A percentile compares a stretch with the other conserved stretches of the same genome.
phyloP scores from a whole-genome alignment of 2,888 invertebrate genomes.

The Leucozona laternaria region DNA sequence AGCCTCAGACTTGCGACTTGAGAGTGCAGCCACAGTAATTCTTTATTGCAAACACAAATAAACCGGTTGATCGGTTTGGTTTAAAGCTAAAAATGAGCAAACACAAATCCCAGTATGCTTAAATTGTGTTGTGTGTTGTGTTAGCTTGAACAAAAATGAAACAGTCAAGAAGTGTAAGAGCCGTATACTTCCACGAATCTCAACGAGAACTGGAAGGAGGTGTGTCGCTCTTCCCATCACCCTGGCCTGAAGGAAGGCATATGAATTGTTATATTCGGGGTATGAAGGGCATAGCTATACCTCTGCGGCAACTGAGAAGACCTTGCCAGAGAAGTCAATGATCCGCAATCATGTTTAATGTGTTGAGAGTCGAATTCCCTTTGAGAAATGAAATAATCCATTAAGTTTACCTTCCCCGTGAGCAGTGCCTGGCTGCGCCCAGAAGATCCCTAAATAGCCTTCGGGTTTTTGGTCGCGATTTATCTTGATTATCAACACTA shows the following conservation, averaged over 20 bases:
- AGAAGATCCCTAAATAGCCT: conserved; percentile 62
- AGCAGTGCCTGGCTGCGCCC: conserved; percentile 27
- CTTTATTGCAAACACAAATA: conserved; percentile 37
- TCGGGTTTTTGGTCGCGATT: conserved; percentile 69
- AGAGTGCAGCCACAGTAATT: conserved; percentile 31
- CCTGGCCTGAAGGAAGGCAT: too few species aligned
- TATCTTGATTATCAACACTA: conserved; percentile 75
- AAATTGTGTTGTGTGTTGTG: too few species aligned
- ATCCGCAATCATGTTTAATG: conserved; percentile 72
- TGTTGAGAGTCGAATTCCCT: conserved; percentile 64
- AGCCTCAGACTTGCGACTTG: neutral
- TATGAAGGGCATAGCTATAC: neutral
- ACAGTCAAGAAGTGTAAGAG: neutral
- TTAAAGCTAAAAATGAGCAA: conserved; percentile 14
- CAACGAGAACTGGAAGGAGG: conserved; percentile 60
- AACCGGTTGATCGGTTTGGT: conserved; percentile 64
- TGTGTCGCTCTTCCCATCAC: conserved; percentile 45
- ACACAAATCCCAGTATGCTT: neutral
- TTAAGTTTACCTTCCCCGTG: conserved; percentile 63
- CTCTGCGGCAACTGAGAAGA: conserved; percentile 15
- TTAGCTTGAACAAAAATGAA: neutral
- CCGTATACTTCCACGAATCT: conserved; percentile 26
- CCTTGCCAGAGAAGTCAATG: conserved; percentile 70
- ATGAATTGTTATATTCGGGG: neutral
- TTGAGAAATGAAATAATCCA: conserved; percentile 64